These are phyloP conservation scores for Mixornis gularis DNA, from an alignment of 2,113 vertebrate genomes.

Conservation along the genomic window DNA sequence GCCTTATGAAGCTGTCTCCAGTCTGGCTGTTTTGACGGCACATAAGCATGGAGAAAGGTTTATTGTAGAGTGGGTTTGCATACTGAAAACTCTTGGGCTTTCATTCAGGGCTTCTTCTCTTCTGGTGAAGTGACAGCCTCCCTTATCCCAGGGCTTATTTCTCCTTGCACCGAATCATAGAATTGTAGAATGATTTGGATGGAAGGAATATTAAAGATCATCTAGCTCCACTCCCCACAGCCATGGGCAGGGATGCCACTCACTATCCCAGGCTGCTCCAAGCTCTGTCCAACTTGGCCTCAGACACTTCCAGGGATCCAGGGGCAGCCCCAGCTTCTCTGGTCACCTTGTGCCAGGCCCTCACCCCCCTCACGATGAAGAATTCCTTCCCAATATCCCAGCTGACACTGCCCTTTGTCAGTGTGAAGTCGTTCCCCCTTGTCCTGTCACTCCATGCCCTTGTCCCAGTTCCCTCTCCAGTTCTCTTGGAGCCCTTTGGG, in stretches of 20 bases:
- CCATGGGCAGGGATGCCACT: neutral
- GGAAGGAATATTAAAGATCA: neutral
- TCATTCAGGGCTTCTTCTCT: neutral
- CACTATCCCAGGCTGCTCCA: neutral
- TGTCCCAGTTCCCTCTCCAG: neutral
- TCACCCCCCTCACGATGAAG: neutral
- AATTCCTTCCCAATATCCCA: neutral
- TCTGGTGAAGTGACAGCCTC: neutral
- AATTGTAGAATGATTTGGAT: neutral
- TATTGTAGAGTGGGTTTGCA: neutral
- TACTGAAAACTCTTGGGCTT: neutral
- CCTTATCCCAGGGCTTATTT: neutral
- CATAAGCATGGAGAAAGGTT: neutral
- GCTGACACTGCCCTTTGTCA: neutral
- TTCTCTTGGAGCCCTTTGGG: neutral
- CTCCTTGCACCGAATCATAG: neutral
- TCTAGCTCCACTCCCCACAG: neutral
- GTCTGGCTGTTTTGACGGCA: neutral
- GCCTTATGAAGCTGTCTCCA: neutral
- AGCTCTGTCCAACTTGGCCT: neutral
- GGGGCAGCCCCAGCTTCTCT: neutral
- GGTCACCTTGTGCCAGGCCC: neutral
- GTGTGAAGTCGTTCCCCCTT: neutral
- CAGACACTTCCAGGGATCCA: neutral
- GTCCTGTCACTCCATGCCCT: neutral